Conservation (phyloP, 1,140 invertebrate species). For the Coptotermes formosanus region DNA sequence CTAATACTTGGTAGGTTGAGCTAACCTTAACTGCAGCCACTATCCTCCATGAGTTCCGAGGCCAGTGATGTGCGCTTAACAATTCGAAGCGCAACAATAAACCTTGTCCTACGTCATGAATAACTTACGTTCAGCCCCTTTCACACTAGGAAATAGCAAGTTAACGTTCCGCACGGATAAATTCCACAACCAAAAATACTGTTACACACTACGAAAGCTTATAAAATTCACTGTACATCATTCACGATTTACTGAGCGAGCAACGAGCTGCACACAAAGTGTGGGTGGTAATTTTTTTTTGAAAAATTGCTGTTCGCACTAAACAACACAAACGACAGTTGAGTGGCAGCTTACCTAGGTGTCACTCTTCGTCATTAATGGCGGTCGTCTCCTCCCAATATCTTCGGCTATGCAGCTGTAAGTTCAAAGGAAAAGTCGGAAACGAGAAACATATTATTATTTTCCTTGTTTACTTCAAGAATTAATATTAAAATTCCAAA, state of each 20-base stretch:
- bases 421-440: background rate
- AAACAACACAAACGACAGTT: constrained; percentile 35
- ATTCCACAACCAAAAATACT: constrained; percentile 20
- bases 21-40: background rate
- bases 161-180: background rate
- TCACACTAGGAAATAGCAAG: constrained; percentile 21
- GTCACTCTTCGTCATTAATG: constrained; percentile 37
- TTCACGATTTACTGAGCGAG: background rate
- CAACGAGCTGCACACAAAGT: constrained; percentile 17
- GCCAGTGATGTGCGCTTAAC: constrained; percentile 10
- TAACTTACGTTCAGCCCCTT: constrained; percentile 11
- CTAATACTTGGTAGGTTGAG: background rate
- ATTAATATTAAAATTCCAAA: background rate
- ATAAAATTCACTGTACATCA: constrained; percentile 1
- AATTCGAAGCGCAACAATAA: constrained; percentile 13
- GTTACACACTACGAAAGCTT: background rate
- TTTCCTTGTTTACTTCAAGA: background rate
- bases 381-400: constrained; percentile 35
- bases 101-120: background rate
- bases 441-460: background rate
- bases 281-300: background rate
- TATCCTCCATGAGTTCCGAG: constrained; percentile 4
- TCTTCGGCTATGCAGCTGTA: constrained; percentile 27
- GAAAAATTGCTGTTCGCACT: constrained; percentile 29
- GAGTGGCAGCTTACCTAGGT: constrained; percentile 35